Conservation (phyloP, 2,797 vertebrate genomes). For the Petrocephalus schoutedeni region DNA sequence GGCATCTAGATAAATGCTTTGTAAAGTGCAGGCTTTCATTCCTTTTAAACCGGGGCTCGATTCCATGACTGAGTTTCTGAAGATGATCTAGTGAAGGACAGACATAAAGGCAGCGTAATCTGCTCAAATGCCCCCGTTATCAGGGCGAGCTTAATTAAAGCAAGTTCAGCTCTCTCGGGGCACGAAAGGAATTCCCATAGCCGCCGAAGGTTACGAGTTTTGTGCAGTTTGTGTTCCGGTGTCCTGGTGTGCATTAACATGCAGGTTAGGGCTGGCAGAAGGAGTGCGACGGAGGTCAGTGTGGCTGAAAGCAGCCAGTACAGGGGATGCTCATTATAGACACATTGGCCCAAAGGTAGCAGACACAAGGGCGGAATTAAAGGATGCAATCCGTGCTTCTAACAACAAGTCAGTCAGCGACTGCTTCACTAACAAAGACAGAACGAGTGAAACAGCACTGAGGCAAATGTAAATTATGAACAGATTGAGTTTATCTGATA, state of each 20-base stretch:
- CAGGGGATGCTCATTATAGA: background rate
- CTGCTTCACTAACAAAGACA: background rate
- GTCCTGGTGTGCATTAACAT: background rate
- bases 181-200: background rate
- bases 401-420: background rate
- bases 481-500: background rate
- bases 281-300: background rate
- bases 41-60: background rate
- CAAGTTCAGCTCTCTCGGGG: background rate
- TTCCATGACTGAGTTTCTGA: background rate
- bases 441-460: background rate
- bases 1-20: background rate
- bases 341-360: background rate
- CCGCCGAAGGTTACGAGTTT: background rate
- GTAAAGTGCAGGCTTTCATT: background rate
- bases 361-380: background rate
- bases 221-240: background rate
- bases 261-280: background rate
- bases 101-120: conserved; percentile 6
- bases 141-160: conserved; percentile 7
- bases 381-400: background rate
- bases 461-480: background rate
- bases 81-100: background rate
- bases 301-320: background rate
- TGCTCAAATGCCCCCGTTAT: background rate